Base-by-base conservation (phyloP, 2,888 invertebrate genomes). In the Entomobrya proxima region DNA sequence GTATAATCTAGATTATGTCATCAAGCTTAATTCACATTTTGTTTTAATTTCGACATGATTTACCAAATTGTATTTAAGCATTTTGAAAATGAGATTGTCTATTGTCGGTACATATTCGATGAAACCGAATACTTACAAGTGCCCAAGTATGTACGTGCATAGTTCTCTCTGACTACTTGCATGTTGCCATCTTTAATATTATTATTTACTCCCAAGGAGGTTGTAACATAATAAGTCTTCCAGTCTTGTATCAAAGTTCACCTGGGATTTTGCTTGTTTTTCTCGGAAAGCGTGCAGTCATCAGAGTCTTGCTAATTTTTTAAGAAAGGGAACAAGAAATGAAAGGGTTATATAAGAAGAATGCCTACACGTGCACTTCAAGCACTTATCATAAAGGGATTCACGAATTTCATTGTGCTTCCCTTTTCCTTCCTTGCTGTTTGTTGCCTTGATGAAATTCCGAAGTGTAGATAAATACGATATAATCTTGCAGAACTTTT, bases 151-250 rank as follows among this genome's bases (percentile, higher is more conserved):
- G n/a, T n/a, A n/a, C n/a, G n/a, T n/a, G n/a, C n/a, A n/a, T n/a
- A n/a, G n/a, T n/a, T n/a, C 15, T 47, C 3, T n/a, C 18, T 18
- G 15, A n/a, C 35, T 35, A 64, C 37, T 37, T 67, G 21, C 40
- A 4, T 67, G 11, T 76, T 37, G 9, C 15, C 75, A 76, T 37
- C 2, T 35, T 21, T 44, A 37, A 55, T 40, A 58, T 24, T 18
- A 32, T 75, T 77, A 76, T 76, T 76, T 76, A 58, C 58, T 77
- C 77, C 77, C 77, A 55, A 4, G 77, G 77, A 44, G 40, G 35
- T 61, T 61, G 37, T 55, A 64, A 64, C 18, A 32, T 37, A 35
- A 18, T 35, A 32, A 35, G 64, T 77, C 18, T 61, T 77, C 21
- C n/a, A 15, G 75, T 52, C 55, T 75, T 50, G 74, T 74, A 35